These are phyloP conservation scores for Unio pictorum DNA, from an alignment of 2,888 invertebrate species.

Conservation along the genomic window DNA sequence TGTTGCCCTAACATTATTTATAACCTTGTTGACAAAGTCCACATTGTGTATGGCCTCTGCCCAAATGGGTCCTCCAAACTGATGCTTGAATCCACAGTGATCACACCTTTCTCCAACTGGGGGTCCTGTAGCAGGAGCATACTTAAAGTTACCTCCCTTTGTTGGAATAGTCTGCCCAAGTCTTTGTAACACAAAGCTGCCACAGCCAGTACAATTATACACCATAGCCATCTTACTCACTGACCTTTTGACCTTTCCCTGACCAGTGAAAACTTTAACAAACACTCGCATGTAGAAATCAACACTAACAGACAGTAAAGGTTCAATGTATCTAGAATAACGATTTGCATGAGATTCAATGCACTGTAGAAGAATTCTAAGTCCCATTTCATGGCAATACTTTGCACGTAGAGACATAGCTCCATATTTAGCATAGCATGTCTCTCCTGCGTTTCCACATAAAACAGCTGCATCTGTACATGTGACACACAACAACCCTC, in stretches of 20 bases:
- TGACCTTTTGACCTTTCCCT: constrained; percentile 84
- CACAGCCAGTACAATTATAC: constrained; percentile 93
- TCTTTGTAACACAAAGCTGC: constrained; percentile 83
- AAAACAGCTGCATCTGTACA: constrained; percentile 96
- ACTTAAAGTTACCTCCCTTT: constrained; percentile 74
- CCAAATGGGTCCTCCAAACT: constrained; percentile 95
- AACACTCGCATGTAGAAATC: constrained; percentile 98
- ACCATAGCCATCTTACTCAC: constrained; percentile 87
- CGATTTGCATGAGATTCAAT: constrained; percentile 94
- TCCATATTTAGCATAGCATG: constrained; percentile 94
- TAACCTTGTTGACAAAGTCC: constrained; percentile 82
- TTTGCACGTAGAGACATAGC: constrained; percentile 88
- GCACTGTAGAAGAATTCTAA: constrained; percentile 92
- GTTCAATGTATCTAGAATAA: constrained; percentile 92
- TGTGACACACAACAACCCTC: constrained; percentile 92
- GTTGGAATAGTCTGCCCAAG: constrained; percentile 75
- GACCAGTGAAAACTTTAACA: constrained; percentile 86
- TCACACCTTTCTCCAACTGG: constrained; percentile 80
- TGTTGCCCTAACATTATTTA: constrained; percentile 70
- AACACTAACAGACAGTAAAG: constrained; percentile 90
- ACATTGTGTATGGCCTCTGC: constrained; percentile 86
- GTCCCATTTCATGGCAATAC: constrained; percentile 89
- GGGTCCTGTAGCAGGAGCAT: constrained; percentile 80
- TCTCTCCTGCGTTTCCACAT: constrained; percentile 95
- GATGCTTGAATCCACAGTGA: constrained; percentile 83